Evolutionary conservation across 2,113 vertebrate species (phyloP).

Genomic region (Sorex araneus): DNA sequence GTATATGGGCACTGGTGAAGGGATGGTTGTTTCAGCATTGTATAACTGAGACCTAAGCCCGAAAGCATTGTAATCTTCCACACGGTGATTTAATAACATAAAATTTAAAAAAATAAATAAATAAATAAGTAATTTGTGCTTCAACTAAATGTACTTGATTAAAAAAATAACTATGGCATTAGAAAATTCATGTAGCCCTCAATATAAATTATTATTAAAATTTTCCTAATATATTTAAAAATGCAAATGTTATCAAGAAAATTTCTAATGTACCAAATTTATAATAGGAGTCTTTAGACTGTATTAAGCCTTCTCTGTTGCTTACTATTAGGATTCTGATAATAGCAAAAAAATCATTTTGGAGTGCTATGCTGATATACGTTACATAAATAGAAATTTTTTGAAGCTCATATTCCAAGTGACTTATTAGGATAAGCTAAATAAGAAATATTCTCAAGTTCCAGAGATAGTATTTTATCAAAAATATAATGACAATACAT

Average conservation of each 20-base stretch:
- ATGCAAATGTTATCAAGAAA: conserved; percentile 48
- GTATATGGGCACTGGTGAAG: too few species aligned
- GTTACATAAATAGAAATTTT: not conserved
- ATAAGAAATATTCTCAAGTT: conserved; percentile 12
- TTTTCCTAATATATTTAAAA: not conserved
- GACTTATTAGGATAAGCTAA: not conserved
- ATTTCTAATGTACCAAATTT: conserved; percentile 2
- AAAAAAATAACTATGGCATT: not conserved
- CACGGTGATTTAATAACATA: too few species aligned
- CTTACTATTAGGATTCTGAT: not conserved
- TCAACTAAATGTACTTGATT: conserved; percentile 27
- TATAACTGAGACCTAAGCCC: too few species aligned
- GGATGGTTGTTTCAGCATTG: too few species aligned
- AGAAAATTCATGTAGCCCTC: not conserved
- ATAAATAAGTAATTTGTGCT: too few species aligned
- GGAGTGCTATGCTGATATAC: not conserved
- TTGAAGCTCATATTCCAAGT: not conserved
- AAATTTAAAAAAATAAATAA: too few species aligned
- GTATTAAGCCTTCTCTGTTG: not conserved
- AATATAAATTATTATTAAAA: conserved; percentile 43
- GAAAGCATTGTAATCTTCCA: too few species aligned
- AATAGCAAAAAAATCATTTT: not conserved
- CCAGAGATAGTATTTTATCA: not conserved
- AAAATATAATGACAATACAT: not conserved
- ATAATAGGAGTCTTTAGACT: not conserved